Base-by-base conservation (phyloP, 2,113 vertebrate genomes). In the Oncorhynchus tshawytscha region DNA sequence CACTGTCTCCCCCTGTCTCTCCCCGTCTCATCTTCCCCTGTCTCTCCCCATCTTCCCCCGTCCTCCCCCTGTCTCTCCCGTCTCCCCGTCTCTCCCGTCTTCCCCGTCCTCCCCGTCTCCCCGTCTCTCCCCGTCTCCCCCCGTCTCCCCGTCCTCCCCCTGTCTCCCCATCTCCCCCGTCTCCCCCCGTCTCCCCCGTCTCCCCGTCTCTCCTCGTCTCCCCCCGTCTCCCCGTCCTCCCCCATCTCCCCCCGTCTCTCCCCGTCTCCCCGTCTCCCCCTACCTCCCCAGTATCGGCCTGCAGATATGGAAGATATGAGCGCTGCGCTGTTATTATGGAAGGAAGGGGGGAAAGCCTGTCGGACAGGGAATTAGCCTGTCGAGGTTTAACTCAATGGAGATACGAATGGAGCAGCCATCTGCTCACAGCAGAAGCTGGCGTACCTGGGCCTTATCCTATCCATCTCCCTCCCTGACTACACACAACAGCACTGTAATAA, bases 401-500 rank as follows among this genome's bases (percentile, higher is more conserved):
- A 75, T 77, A 76, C 71, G 77, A 64, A 84, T 77, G 59, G 39
- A 39, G 8, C 34, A 72, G 80, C 74, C 81, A 82, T 72, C 79
- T 80, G 78, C 51, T 76, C 71, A 6, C 80, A 69, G 64, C 66
- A 62, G 67, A n/a, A 54, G 71, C 69, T 24, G 45, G 15, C 45
- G 79, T 73, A 79, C 74, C 76, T 71, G 65, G 31, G 39, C 24
- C 75, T 45, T 68, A 49, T 78, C 57, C 67, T 39, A 80, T 86
- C 73, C 48, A 73, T 82, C 80, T 78, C 78, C 45, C 59, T 54
- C 15, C 9, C 51, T 6, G 5, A 29, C 4, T 9, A 39, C 60
- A 25, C 68, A 1, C 73, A 16, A 29, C 48, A 59, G 15, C 69
- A 29, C 39, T 73, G 71, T 83, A 83, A 83, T 86, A 72, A 83